phyloP scores from a whole-genome alignment of 2,888 invertebrate genomes.

The Pseudanteris insignis region DNA sequence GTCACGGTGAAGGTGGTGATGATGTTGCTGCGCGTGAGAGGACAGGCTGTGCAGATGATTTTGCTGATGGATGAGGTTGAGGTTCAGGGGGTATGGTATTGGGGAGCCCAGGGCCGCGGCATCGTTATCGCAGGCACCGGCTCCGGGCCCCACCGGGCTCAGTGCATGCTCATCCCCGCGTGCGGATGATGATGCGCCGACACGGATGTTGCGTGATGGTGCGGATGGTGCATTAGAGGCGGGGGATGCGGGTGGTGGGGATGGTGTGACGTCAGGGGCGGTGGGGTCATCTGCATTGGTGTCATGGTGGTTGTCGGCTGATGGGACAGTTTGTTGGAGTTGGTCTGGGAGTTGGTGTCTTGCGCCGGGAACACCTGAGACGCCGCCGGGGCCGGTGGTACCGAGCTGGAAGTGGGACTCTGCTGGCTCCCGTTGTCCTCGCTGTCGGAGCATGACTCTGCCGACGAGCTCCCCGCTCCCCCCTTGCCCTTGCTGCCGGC shows the following conservation, averaged over 20 bases:
- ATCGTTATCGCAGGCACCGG: slow-evolving; percentile 62
- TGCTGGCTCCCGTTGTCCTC: slow-evolving; percentile 77
- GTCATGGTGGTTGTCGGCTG: slow-evolving; percentile 69
- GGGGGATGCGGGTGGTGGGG: slow-evolving; percentile 73
- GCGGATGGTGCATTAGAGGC: slow-evolving; percentile 70
- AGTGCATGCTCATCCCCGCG: slow-evolving; percentile 73
- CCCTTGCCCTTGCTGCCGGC: slow-evolving; percentile 75
- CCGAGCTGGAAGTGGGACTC: slow-evolving; percentile 67
- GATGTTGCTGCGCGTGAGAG: slow-evolving; percentile 46
- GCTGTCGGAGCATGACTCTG: slow-evolving; percentile 89
- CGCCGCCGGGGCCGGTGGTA: slow-evolving; percentile 58
- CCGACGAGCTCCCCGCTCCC: slow-evolving; percentile 71
- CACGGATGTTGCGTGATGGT: slow-evolving; percentile 65
- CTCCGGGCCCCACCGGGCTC: slow-evolving; percentile 80
- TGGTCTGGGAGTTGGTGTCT: slow-evolving; percentile 60
- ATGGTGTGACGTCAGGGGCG: slow-evolving; percentile 71
- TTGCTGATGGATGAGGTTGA: slow-evolving; percentile 60
- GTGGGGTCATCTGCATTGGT: slow-evolving; percentile 67
- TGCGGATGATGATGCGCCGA: slow-evolving; percentile 65
- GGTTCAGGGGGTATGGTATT: slow-evolving; percentile 65
- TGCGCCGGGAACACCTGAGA: slow-evolving; percentile 55
- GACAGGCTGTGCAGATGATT: slow-evolving; percentile 51
- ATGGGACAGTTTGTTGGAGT: slow-evolving; percentile 60
- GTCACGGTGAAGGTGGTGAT: slow-evolving; percentile 42
- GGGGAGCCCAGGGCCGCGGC: slow-evolving; percentile 66